Conservation (phyloP, 2,888 invertebrate genomes). For the Formica aserva region DNA sequence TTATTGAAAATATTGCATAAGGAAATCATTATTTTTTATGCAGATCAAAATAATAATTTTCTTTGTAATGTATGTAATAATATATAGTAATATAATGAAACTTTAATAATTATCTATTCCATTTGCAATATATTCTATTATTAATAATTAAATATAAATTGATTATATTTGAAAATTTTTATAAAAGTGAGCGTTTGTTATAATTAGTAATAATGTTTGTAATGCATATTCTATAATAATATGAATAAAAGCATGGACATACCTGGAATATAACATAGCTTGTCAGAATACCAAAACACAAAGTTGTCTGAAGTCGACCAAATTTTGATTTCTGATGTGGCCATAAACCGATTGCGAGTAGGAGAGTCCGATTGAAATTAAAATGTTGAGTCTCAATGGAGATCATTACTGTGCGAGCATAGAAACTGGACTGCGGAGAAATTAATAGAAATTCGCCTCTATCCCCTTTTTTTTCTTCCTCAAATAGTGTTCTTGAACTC, state of each 20-base stretch:
- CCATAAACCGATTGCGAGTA: constrained; percentile 23
- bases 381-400: background rate
- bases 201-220: background rate
- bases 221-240: background rate
- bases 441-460: too few species aligned
- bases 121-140: background rate
- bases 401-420: background rate
- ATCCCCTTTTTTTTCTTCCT: background rate
- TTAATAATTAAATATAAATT: background rate
- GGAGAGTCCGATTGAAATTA: background rate
- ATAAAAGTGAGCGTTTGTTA: background rate
- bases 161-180: too few species aligned
- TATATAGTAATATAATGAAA: background rate
- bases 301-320: background rate
- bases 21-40: background rate
- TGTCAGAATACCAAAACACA: background rate
- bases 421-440: background rate
- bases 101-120: background rate
- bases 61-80: background rate
- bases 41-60: background rate
- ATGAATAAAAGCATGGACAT: background rate
- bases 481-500: background rate
- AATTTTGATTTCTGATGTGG: constrained; percentile 15
- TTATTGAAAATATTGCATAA: background rate
- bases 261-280: constrained; percentile 22